Evolutionary conservation across 1,140 invertebrate genomes (phyloP), one percentile per base, ranked within the genome.

Genomic region (Leptinotarsa lineolata): DNA sequence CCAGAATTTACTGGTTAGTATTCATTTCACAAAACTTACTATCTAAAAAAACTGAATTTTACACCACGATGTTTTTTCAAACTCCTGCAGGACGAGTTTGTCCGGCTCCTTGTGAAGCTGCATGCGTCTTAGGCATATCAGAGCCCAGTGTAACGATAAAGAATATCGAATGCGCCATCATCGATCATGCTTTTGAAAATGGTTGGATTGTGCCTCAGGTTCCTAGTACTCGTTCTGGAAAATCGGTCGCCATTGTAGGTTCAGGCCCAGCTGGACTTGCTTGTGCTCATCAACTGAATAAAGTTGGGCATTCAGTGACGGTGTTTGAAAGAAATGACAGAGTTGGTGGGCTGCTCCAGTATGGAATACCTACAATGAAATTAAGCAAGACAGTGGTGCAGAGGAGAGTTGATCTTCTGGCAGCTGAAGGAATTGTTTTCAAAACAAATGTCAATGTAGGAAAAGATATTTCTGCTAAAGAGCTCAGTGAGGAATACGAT

Each of bases 281-380:
- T 3, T 95, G 95, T 75, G 97, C 98, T n/a, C 94, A 97, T 83
- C 98, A 99, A 82, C 86, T 99, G 0, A 99, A 99, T 81, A 97
- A 97, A 89, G 93, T 92, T 78, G 86, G 85, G 39, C 77, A 83
- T 78, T 86, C 86, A 15, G 96, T 99, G 0, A 97, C 95, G 2
- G 97, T 99, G 22, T 99, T 93, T 86, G 98, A 99, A 85, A 89
- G 97, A 70, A 99, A 99, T 85, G 97, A 99, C 85, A 89, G 95
- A 20, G 86, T 97, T 46, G 98, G 98, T 72, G 98, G 98, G 1
- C 88, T 99, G 5, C 87, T 99, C 12, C 94, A 97, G 81, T 99
- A 99, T 85, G 97, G 97, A 67, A 99, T 99, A 81, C 97, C 97
- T 44, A 97, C 95, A 0, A 99, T 99, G 96, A 99, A 99, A 86